Conservation (phyloP, 1,140 invertebrate genomes). For the Caenorhabditis tropicalis region DNA sequence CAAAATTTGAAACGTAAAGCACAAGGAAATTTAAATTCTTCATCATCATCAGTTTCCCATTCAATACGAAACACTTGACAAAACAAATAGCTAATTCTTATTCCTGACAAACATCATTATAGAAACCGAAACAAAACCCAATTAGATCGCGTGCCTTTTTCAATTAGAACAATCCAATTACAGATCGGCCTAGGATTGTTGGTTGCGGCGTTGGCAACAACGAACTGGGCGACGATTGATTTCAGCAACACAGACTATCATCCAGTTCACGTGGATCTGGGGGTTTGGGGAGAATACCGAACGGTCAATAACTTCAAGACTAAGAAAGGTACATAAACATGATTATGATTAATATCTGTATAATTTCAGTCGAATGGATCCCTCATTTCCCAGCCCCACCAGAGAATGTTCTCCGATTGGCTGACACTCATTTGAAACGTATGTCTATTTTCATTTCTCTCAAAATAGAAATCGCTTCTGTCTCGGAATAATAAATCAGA, state of each 20-base stretch:
- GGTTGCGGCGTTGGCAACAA: constrained; percentile 59
- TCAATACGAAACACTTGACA: neutral
- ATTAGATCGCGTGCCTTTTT: neutral
- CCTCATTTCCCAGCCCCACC: constrained; percentile 66
- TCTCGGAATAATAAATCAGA: neutral
- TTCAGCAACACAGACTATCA: constrained; percentile 63
- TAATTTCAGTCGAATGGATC: constrained; percentile 67
- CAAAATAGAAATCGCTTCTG: neutral
- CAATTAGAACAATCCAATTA: constrained; percentile 27
- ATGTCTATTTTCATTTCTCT: constrained; percentile 42
- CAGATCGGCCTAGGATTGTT: constrained; percentile 57
- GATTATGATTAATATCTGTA: neutral
- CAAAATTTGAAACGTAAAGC: too few relatives aligned
- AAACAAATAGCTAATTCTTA: neutral
- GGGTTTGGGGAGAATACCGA: constrained; percentile 69
- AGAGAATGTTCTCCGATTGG: constrained; percentile 60
- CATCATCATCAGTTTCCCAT: neutral
- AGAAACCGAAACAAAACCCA: neutral
- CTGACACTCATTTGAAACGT: constrained; percentile 65
- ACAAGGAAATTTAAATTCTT: constrained; percentile 19
- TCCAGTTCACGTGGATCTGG: constrained; percentile 65
- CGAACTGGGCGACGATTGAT: constrained; percentile 65
- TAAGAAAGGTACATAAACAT: neutral
- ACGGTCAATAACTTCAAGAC: constrained; percentile 56
- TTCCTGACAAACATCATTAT: neutral